phyloP scores from a whole-genome alignment of 1,140 invertebrate species.

The Habropoda laboriosa region DNA sequence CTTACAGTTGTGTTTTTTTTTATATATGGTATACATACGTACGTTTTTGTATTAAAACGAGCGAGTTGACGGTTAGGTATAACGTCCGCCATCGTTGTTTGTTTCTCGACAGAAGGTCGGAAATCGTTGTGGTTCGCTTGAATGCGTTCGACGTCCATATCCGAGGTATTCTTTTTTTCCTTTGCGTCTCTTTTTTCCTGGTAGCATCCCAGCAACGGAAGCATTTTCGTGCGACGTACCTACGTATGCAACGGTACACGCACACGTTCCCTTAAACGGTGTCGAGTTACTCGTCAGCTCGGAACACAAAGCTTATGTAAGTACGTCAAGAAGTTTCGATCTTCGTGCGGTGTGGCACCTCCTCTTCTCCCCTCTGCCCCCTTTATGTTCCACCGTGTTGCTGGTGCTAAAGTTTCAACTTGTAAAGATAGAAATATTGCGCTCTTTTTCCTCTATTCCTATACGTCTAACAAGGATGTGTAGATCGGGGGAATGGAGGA shows the following conservation, averaged over 20 bases:
- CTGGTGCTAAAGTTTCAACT: slow-evolving; percentile 20
- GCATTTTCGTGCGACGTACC: slow-evolving; percentile 38
- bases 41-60: too few species aligned
- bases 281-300: slow-evolving; percentile 66
- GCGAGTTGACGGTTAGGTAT: too few species aligned
- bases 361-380: background rate
- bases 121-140: background rate
- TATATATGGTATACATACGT: too few species aligned
- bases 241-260: slow-evolving; percentile 48
- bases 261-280: slow-evolving; percentile 60
- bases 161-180: background rate
- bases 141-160: slow-evolving; percentile 32
- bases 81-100: background rate
- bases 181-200: background rate
- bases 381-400: background rate
- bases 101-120: background rate
- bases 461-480: background rate
- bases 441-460: background rate
- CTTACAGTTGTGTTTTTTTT: too few species aligned
- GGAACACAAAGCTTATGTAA: slow-evolving; percentile 69
- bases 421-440: slow-evolving; percentile 16
- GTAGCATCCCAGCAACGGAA: slow-evolving; percentile 34
- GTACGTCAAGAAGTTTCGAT: slow-evolving; percentile 58
- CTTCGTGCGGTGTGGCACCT: background rate
- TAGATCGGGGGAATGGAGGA: background rate